Base-by-base conservation (phyloP, 2,888 invertebrate genomes). In the Dioctria rufipes region DNA sequence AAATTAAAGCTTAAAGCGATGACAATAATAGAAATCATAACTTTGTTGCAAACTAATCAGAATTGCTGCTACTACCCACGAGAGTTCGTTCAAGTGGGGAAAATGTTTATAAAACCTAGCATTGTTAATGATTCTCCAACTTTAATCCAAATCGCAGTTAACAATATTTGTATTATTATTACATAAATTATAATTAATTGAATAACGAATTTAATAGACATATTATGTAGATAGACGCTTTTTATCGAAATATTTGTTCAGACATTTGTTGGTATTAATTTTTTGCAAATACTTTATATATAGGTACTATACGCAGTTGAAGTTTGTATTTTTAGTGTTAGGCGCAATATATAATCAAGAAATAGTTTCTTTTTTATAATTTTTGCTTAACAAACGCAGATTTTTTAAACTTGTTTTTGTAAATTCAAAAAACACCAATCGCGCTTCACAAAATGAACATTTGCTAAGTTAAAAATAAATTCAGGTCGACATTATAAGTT, bases 21-120 rank as follows among this genome's bases (percentile, higher is more conserved):
- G 73, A 73, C 73, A 73, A 73, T 73, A 73, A 73, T 73, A 73
- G 42, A 73, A 73, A 58, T 54, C 25, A 43, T 42, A 73, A 73
- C 37, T 73, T 73, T 40, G 58, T 73, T 73, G 58, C 42, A 58
- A 25, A 42, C 58, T n/a, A 42, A 25, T 40, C 39, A 49, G n/a
- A 69, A 51, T 25, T 40, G 9, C 51, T 39, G 54, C 54, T 11
- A 25, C 25, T 54, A n/a, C 54, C 54, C 54, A n/a, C n/a, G 1
- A 11, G 11, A 54, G 11, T 54, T n/a, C 6, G 11, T 25, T 0
- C 6, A 6, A 11, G 54, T 54, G 54, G 11, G n/a, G 4, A 54
- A 54, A 6, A 54, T 54, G 11, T 54, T 54, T n/a, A 11, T 11
- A 54, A 54, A 54, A 54, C n/a, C 54, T 54, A 54, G 54, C 6